Evolutionary conservation across 2,888 invertebrate species (phyloP), one percentile per base, ranked within the genome.

Genomic region (Dendrolimus pini): DNA sequence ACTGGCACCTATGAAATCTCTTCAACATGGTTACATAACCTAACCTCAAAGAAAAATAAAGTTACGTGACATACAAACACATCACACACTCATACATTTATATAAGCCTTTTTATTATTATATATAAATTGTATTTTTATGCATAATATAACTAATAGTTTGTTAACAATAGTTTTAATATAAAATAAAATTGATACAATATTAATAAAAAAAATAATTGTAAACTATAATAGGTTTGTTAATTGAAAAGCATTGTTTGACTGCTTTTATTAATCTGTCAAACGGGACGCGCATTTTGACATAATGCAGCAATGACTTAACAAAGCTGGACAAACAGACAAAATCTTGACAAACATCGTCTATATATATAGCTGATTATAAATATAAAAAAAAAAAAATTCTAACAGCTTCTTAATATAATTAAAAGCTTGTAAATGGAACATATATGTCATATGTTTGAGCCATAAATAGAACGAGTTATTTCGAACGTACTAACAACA

Each of bases 251-350:
- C 62, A 60, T 64, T 66, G 71, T 47, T 47, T 47, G 47, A 47
- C 12, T 7, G 47, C 9, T 47, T 30, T 30, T 30, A 30, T 30
- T 30, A 47, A 9, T 47, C 12, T 47, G 47, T 10, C 12, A 47
- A 47, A 47, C 47, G 47, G 12, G 47, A 30, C 47, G 47, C 70
- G 69, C 69, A 65, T 68, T 73, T 75, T 78, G 80, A 76, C 85
- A 83, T 84, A 85, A 82, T 85, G 86, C 85, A 85, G 85, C 73
- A 72, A 77, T 77, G 70, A 77, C 65, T 70, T 65, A 61, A 66
- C 71, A 65, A 58, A 54, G 12, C 41, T 1, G 10, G 54, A 10
- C 14, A 53, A 14, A 9, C 18, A 56, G 53, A 52, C 18, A 42
- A 53, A 56, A 56, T 30, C 30, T 30, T 30, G 30, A 30, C 30